phyloP scores from a whole-genome alignment of 1,140 invertebrate species.

The Orius laevigatus region DNA sequence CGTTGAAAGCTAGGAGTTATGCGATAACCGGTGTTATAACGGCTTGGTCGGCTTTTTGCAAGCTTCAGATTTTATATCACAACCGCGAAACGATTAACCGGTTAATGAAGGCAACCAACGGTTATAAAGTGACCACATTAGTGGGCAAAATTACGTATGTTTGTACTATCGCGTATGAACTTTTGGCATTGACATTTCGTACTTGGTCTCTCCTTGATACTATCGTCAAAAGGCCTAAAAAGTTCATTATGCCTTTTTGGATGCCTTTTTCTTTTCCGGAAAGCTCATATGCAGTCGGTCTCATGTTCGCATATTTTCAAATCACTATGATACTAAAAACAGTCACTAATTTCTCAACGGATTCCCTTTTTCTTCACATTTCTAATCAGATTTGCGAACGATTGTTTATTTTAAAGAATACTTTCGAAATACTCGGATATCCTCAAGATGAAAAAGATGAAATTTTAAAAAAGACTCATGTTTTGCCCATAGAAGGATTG shows the following conservation, averaged over 20 bases:
- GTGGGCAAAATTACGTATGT: neutral
- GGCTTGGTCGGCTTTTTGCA: neutral
- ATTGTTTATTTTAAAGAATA: neutral
- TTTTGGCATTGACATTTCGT: neutral
- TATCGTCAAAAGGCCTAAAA: neutral
- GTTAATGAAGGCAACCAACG: neutral
- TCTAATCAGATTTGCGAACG: slow-evolving; percentile 2
- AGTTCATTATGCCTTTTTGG: slow-evolving; percentile 4
- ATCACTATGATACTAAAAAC: neutral
- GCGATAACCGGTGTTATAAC: neutral
- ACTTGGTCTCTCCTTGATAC: neutral
- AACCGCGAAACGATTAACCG: neutral
- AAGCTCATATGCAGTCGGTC: neutral
- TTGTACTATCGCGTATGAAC: neutral
- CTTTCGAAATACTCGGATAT: too few species aligned
- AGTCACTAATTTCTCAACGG: slow-evolving; percentile 2
- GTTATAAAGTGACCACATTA: neutral
- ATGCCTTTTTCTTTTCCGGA: neutral
- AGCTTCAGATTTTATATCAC: neutral
- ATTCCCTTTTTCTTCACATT: neutral
- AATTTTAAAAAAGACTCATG: too few species aligned
- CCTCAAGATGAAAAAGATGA: too few species aligned
- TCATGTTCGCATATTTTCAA: neutral
- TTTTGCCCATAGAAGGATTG: too few species aligned
- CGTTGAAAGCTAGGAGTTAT: neutral